Evolutionary conservation across 2,113 vertebrate genomes (phyloP).

Genomic region (Numida meleagris): DNA sequence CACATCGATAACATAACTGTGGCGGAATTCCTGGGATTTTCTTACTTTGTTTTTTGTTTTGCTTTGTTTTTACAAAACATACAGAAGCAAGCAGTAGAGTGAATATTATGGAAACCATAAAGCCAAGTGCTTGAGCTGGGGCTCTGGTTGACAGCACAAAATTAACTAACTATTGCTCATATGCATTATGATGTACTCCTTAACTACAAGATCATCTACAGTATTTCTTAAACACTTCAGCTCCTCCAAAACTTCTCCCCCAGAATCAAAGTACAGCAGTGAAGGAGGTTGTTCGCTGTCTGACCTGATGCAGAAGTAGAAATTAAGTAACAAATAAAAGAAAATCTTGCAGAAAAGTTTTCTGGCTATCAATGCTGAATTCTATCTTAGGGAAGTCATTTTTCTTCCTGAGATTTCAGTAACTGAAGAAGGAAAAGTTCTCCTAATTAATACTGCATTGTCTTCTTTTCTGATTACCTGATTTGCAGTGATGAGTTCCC

Average conservation of each 20-base stretch:
- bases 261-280: background rate
- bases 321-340: background rate
- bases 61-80: background rate
- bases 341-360: background rate
- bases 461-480: background rate
- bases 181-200: accelerated
- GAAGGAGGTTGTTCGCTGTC: background rate
- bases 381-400: background rate
- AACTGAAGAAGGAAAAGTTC: background rate
- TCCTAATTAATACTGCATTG: background rate
- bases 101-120: background rate
- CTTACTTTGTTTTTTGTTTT: background rate
- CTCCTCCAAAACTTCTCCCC: background rate
- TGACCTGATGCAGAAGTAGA: background rate
- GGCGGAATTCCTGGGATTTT: background rate
- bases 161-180: background rate
- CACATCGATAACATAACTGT: background rate
- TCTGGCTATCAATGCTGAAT: background rate
- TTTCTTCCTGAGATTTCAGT: background rate
- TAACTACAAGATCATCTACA: background rate
- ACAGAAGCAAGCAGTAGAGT: background rate
- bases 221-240: background rate
- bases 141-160: background rate
- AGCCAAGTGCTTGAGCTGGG: background rate
- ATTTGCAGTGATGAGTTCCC: background rate